Evolutionary conservation across 2,888 invertebrate genomes (phyloP).

Genomic region (Aelia acuminata): DNA sequence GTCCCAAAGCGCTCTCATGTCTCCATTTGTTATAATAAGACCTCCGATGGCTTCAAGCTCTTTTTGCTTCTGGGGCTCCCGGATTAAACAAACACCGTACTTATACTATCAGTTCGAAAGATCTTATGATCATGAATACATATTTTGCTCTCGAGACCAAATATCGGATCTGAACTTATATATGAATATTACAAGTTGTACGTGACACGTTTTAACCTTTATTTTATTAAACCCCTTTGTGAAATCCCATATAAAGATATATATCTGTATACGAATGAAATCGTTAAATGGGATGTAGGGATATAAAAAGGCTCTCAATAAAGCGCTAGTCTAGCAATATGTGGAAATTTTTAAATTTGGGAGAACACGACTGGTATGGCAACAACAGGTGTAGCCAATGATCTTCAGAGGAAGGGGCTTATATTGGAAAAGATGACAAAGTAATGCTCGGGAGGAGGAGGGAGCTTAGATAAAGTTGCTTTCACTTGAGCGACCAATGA

Average conservation of each 20-base stretch:
- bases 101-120: too few relatives aligned
- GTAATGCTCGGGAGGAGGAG: neutral
- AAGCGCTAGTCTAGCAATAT: neutral
- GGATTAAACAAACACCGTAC: too few relatives aligned
- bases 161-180: neutral
- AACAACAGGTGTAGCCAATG: conserved; percentile 25
- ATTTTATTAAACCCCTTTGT: neutral
- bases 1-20: too few relatives aligned
- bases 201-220: neutral
- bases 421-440: conserved; percentile 47
- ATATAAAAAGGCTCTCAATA: neutral
- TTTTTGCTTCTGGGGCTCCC: too few relatives aligned
- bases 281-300: neutral
- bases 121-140: too few relatives aligned
- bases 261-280: neutral
- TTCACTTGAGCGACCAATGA: conserved; percentile 8
- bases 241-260: neutral
- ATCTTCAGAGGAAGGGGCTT: neutral
- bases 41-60: too few relatives aligned
- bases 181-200: neutral
- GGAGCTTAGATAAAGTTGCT: conserved; percentile 18
- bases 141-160: too few relatives aligned
- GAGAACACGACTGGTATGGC: neutral
- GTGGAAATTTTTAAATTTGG: conserved; percentile 18
- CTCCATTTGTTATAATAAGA: too few relatives aligned